Evolutionary conservation across 2,113 vertebrate genomes (phyloP).

Genomic region (Apeltes quadracus): DNA sequence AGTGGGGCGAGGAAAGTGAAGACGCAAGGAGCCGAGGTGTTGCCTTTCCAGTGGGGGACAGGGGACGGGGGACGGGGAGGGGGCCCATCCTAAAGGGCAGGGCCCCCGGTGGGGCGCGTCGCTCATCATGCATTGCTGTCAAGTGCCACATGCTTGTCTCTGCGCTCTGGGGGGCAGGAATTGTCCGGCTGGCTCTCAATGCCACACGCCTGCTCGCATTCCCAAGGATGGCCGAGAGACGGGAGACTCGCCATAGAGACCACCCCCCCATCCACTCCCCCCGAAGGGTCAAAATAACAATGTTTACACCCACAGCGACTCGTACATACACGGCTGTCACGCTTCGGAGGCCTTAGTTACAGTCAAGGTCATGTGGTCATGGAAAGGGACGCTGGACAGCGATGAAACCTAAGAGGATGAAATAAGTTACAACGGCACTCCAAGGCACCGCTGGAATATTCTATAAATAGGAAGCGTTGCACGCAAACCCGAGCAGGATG

Average conservation of each 20-base stretch:
- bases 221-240: slow-evolving; percentile 56
- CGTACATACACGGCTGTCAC: not conserved
- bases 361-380: slow-evolving; percentile 9
- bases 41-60: slow-evolving; percentile 48
- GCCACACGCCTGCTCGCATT: slow-evolving; percentile 65
- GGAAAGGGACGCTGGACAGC: not conserved
- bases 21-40: slow-evolving; percentile 68
- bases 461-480: slow-evolving; percentile 47
- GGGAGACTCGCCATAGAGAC: slow-evolving; percentile 32
- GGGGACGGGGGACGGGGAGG: slow-evolving; percentile 17
- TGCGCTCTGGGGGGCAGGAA: slow-evolving; percentile 60
- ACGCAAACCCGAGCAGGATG: slow-evolving; percentile 54
- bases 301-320: not conserved
- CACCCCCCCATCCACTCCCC: slow-evolving; percentile 15
- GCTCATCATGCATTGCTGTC: slow-evolving; percentile 64
- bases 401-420: not conserved
- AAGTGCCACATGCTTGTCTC: slow-evolving; percentile 75
- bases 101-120: slow-evolving; percentile 38
- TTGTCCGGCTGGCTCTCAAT: slow-evolving; percentile 56
- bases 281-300: slow-evolving; percentile 48
- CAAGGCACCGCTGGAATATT: slow-evolving; percentile 9
- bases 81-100: slow-evolving; percentile 72
- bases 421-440: not conserved
- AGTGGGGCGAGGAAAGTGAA: slow-evolving; percentile 70
- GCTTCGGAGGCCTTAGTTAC: slow-evolving; percentile 9